These are phyloP conservation scores for Cyanocitta stelleri DNA, from an alignment of 2,113 vertebrate genomes.

Conservation along the genomic window DNA sequence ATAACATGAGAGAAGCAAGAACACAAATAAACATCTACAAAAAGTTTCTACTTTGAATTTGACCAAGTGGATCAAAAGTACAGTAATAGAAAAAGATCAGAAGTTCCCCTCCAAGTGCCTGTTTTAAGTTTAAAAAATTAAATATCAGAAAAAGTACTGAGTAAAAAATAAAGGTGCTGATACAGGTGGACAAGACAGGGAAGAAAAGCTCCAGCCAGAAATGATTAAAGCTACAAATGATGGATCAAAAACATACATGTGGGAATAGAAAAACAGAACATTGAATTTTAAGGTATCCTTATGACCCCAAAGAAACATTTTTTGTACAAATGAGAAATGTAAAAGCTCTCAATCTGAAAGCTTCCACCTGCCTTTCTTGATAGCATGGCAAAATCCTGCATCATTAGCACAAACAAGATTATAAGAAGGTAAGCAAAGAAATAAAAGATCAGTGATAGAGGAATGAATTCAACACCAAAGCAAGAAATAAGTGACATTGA, in stretches of 20 bases:
- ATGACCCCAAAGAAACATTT: neutral
- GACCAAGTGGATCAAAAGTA: neutral
- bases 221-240: neutral
- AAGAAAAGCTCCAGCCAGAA: neutral
- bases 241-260: neutral
- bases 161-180: neutral
- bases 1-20: neutral
- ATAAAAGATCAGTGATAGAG: neutral
- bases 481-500: neutral
- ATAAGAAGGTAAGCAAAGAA: neutral
- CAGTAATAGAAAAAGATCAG: neutral
- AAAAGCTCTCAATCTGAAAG: neutral
- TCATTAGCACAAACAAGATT: rapidly evolving
- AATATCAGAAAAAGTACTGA: neutral
- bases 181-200: neutral
- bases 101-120: neutral
- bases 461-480: neutral
- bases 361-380: neutral
- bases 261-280: neutral
- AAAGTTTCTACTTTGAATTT: neutral
- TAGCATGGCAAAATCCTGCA: neutral
- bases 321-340: neutral
- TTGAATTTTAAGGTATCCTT: neutral
- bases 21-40: neutral
- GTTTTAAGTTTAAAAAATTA: neutral